Evolutionary conservation across 2,888 invertebrate species (phyloP).

Genomic region (Achlya flavicornis): DNA sequence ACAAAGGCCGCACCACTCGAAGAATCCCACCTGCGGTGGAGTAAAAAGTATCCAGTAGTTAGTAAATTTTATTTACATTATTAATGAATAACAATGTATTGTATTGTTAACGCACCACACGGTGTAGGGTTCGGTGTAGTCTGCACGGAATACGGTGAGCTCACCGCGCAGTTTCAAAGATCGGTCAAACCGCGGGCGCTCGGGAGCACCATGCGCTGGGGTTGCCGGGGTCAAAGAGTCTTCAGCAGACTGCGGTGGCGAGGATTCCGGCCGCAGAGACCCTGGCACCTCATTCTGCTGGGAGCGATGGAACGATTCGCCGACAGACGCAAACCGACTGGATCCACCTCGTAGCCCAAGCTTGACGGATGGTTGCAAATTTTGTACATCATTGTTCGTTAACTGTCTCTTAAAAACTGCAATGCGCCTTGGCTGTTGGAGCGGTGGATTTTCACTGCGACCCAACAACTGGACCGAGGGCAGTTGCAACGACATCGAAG

Average conservation of each 20-base stretch:
- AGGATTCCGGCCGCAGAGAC: constrained; percentile 17
- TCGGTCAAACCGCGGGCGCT: constrained; percentile 41
- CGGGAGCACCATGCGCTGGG: constrained; percentile 29
- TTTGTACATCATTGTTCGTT: background rate
- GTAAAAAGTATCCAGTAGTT: background rate
- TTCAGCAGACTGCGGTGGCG: background rate
- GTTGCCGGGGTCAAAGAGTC: constrained; percentile 23
- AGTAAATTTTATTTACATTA: no score
- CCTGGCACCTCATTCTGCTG: constrained; percentile 13
- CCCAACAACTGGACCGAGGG: constrained; percentile 25
- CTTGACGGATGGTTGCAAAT: background rate
- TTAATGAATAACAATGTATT: background rate
- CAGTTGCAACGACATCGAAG: background rate
- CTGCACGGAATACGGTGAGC: constrained; percentile 55
- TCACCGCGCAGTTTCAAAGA: constrained; percentile 53
- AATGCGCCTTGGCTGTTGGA: background rate
- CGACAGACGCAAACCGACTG: background rate
- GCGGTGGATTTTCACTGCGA: background rate
- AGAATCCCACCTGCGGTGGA: constrained; percentile 59
- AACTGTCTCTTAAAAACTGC: background rate
- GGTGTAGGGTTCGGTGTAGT: constrained; percentile 52
- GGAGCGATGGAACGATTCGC: background rate
- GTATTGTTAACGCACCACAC: constrained; percentile 40
- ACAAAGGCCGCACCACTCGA: constrained; percentile 58
- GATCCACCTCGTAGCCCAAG: background rate